Evolutionary conservation across 2,888 invertebrate species (phyloP), one percentile per base, ranked within the genome.

Genomic region (Hipparchia semele): DNA sequence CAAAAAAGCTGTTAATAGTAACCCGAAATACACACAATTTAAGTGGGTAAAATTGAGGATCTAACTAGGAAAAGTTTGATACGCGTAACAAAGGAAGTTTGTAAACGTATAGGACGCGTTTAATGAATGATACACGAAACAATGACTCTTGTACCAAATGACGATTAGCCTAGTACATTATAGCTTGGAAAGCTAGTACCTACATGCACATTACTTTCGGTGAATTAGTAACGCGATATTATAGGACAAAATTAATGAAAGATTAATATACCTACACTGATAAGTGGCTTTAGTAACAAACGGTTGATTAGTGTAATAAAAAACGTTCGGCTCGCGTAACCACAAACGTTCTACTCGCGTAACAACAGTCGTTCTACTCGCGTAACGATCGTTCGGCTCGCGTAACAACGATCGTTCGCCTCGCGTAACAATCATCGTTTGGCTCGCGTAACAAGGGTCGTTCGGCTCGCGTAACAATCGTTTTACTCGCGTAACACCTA

Each of bases 291-390:
- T 6, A 10, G 56, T 58, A 13, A 13, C 6, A 58, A 56, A 10
- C 3, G 12, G 0, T 6, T 58, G 13, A 13, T 6, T 13, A 7
- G 56, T 12, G 56, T 58, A 58, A 58, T 13, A 23, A 58, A 13
- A 58, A 58, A n/a, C 65, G 23, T 65, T 10, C 9, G 23, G 12
- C 51, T 65, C 64, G 33, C 64, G 64, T 65, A 53, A 53, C 65
- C 53, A 8, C n/a, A 58, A 13, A 12, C 13, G 13, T 59, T 59
- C 33, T 33, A 1, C 59, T 61, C 45, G n/a, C 0, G 45, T 45
- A 61, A 61, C 45, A 61, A 12, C 10, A 45, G 12, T 7, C 45
- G n/a, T n/a, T 61, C n/a, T 45, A 10, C 23, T 59, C 58, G 56
- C 56, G 56, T 56, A n/a, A 56, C 56, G 13, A 56, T 3, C 5